Base-by-base conservation (phyloP, 2,797 vertebrate species). In the Monodelphis domestica region DNA sequence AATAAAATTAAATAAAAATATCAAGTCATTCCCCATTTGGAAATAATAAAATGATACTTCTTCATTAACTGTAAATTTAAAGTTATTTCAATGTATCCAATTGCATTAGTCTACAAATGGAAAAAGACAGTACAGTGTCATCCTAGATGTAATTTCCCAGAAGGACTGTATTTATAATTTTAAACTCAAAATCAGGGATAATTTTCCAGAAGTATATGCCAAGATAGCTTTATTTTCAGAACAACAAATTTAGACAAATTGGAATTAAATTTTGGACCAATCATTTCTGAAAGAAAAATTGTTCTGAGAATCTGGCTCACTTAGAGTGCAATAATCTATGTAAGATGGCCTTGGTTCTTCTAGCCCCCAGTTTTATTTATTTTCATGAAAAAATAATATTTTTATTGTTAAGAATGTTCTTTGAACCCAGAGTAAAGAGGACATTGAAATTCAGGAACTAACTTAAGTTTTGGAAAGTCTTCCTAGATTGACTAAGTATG, bases 11-110 rank as follows among this genome's bases (percentile, higher is more conserved):
- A 78, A 45, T 78, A 78, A 78, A 84, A 45, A 7, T 93, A n/a
- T 53, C 91, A 89, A 88, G 57, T 53, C 84, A 93, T 52, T 26
- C 87, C 90, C 54, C 54, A 90, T 95, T 94, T 92, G 89, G 93
- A 96, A 96, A 92, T 10, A 26, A 50, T 17, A n/a, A n/a, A n/a
- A 63, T 91, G 56, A 45, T 56, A 95, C 93, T 96, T 96, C 90
- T 93, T 88, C 89, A 91, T 92, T 95, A 95, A 94, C 87, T 96
- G 45, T 15, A 84, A 95, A 95, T 96, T 97, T 94, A 53, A 70
- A 93, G 90, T 91, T 87, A 91, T 95, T 96, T 90, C n/a, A 92
- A 4, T 57, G 94, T 97, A 88, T 95, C 63, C 45, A 89, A 94
- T 91, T 91, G 45, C 87, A 87, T 96, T 94, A 94, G 53, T 28